Evolutionary conservation across 2,113 vertebrate species (phyloP), one percentile per base, ranked within the genome.

Genomic region (Helogale parvula): DNA sequence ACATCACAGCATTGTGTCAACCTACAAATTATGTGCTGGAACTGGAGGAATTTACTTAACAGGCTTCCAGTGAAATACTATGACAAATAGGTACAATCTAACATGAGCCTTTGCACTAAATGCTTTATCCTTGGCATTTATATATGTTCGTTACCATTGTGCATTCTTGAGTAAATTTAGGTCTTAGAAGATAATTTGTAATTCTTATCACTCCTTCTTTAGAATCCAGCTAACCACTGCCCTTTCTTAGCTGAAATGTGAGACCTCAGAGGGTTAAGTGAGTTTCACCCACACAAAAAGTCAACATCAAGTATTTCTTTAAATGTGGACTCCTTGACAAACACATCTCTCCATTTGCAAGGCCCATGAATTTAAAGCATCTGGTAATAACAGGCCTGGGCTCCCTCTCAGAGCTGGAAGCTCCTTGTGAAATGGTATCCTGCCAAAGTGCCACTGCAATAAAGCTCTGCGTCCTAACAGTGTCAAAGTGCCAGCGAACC

Each of bases 341-440:
- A 97, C 94, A 97, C 82, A 33, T 89, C 93, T 94, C 41, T 95
- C 85, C 88, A 97, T 95, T 96, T 98, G 88, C 93, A 97, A 98
- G 90, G 95, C 82, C 96, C 98, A 97, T 98, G 98, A 98, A 98
- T 98, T 98, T 98, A 98, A 98, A 98, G 97, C 96, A 97, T 97
- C 98, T 92, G 84, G 98, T 98, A 98, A 98, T 99, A 98, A 98
- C 98, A 98, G 98, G 98, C 88, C 96, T 97, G 93, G 31, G 95
- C 81, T 94, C 83, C 29, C 41, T 92, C 76, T 96, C 68, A 5
- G 90, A 96, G 92, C 81, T 79, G 45, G 92, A 96, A 94, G 60
- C 81, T 96, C 66, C 88, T 72, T 86, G 84, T 88, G 96, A 97
- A 97, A 98, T 98, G 95, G 94, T 97, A 98, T 96, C 97, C 97